Evolutionary conservation across 1,140 invertebrate species (phyloP), one percentile per base, ranked within the genome.

Genomic region (Ceratina australensis): DNA sequence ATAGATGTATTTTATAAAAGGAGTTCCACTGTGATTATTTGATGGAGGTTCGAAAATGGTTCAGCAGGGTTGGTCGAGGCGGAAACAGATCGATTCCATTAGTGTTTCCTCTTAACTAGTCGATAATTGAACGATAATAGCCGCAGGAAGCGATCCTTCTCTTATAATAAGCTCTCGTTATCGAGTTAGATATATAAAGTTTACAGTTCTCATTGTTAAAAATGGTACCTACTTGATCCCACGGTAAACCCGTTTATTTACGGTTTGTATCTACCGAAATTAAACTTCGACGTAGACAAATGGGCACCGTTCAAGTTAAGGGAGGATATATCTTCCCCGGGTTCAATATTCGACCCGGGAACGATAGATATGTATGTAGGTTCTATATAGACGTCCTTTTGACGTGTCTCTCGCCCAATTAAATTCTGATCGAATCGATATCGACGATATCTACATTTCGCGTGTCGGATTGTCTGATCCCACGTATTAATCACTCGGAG

Each of bases 81-180:
- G 69, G n/a, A 69, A 61, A 76, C 24, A 61, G 28, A 76, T 76
- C 2, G 15, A 61, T 60, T 60, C 47, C 66, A 61, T 76, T 76
- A 76, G 73, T 60, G 2, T 54, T 3, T 42, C 28, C 15, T 50
- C 8, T 16, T 74, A 57, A 3, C 15, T 33, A 15, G 18, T 28
- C 65, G 52, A 54, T 18, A 15, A 54, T n/a, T 54, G 16, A 54
- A 54, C n/a, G 52, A 18, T 54, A 54, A 54, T 54, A n/a, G 33
- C 33, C 33, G 33, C 5, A 42, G 5, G 33, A 42, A 42, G 33
- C 5, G 5, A 42, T 42, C 33, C 33, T 42, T 42, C 28, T 33
- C 28, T 33, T 33, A 33, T 33, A 42, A 42, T 42, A 42, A 42
- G 33, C 33, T 42, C 33, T 10, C 33, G 10, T 42, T 42, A 42